phyloP scores from a whole-genome alignment of 1,140 invertebrate species.

The Plodia interpunctella region DNA sequence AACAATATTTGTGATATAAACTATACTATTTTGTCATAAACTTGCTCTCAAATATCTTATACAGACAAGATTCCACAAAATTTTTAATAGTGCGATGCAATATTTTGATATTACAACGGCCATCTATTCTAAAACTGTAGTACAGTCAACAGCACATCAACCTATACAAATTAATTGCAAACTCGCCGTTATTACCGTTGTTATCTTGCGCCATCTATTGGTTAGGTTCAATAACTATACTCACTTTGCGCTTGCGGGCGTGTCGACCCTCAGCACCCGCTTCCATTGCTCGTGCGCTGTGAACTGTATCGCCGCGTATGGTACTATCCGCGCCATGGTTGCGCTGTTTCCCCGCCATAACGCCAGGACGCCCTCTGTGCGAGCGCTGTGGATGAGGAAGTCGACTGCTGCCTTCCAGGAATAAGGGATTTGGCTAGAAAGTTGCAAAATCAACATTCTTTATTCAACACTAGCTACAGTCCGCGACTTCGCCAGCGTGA shows the following conservation, averaged over 20 bases:
- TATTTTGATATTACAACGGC: background rate
- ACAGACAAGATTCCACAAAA: too few relatives aligned
- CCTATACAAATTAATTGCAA: too few relatives aligned
- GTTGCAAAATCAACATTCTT: too few relatives aligned
- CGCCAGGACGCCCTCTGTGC: conserved; percentile 86
- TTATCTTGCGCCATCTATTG: too few relatives aligned
- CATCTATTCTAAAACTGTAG: background rate
- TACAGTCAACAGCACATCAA: too few relatives aligned
- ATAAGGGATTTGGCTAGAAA: conserved; percentile 83
- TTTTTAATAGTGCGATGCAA: background rate
- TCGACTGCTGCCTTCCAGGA: conserved; percentile 86
- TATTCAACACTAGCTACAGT: too few relatives aligned
- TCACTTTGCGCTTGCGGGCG: conserved; percentile 79
- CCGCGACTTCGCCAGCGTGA: too few relatives aligned
- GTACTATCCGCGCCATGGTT: conserved; percentile 97
- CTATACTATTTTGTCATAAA: too few relatives aligned
- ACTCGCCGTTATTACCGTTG: too few relatives aligned
- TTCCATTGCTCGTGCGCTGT: conserved; percentile 98
- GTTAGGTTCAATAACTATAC: conserved; percentile 27
- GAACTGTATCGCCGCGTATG: conserved; percentile 98
- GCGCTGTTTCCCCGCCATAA: conserved; percentile 98
- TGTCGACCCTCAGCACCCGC: conserved; percentile 85
- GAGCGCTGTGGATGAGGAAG: conserved; percentile 86
- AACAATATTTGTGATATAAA: too few relatives aligned
- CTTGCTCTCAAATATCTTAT: too few relatives aligned